Base-by-base conservation (phyloP, 2,113 vertebrate genomes). In the Oenanthe oenanthe region DNA sequence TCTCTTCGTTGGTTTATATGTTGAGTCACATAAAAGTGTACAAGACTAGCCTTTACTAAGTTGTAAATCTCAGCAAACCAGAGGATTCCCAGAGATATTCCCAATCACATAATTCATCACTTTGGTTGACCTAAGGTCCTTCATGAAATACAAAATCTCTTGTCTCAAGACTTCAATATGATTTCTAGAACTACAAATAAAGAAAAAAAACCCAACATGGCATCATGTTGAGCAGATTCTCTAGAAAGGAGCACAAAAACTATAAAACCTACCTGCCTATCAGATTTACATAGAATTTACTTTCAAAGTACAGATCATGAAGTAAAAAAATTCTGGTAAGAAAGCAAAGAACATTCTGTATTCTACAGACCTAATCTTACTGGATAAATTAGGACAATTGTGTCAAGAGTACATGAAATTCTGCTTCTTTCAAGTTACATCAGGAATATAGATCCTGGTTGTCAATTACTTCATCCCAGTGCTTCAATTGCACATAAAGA, bases 141-240 rank as follows among this genome's bases (percentile, higher is more conserved):
- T 94, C 66, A 65, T 24, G 58, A 93, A 95, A 89, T 78, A 92
- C 22, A 84, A 82, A 85, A 91, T 67, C 40, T 93, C 68, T 78
- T 88, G 51, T 75, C 72, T 91, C 36, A 82, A 54, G 86, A 68
- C 50, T 95, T 95, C 70, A 85, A 28, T 80, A 77, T 84, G 32
- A 81, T 71, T 61, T 45, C 13, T 3, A 71, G 38, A 81, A 77
- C 7, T 14, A 57, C 34, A 42, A 58, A 93, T 13, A 40, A 66
- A 78, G 11, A 8, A 25, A 62, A 43, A 60, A 14, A 22, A 47
- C 22, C 19, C 45, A 48, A n/a, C 4, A 42, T 76, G 38, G 17
- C 25, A 75, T 81, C 58, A 84, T 51, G 68, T 83, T 89, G 51
- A 81, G 45, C 14, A 36, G 73, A 85, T 53, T 74, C 12, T 21